These are phyloP conservation scores for Callyntrura sp. DNA, from an alignment of 2,888 invertebrate genomes.

Conservation along the genomic window DNA sequence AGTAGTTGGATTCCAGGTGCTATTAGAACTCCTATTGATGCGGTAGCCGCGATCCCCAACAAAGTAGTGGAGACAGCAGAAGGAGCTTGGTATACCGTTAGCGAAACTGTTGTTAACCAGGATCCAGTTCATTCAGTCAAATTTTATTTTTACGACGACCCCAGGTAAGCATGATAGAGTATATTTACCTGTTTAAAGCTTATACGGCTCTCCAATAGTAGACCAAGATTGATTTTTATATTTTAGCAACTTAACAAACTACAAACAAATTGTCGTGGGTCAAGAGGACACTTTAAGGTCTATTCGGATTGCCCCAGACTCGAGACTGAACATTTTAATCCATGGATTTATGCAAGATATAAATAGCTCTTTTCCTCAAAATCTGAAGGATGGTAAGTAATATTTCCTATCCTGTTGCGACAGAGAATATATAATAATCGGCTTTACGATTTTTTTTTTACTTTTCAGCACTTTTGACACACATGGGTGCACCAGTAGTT, in stretches of 20 bases:
- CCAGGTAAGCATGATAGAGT: slow-evolving; percentile 51
- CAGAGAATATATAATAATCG: no score
- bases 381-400: slow-evolving; percentile 54
- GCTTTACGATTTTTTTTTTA: no score
- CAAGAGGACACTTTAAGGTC: slow-evolving; percentile 38
- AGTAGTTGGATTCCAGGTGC: slow-evolving; percentile 37
- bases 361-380: slow-evolving; percentile 57
- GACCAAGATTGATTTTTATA: no score
- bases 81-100: slow-evolving; percentile 51
- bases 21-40: slow-evolving; percentile 48
- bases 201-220: no score
- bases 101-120: slow-evolving; percentile 61
- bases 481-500: no score
- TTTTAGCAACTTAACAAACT: slow-evolving; percentile 40
- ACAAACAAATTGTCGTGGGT: slow-evolving; percentile 63
- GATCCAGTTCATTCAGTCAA: slow-evolving; percentile 62
- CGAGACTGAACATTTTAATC: slow-evolving; percentile 51
- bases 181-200: background rate
- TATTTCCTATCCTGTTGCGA: no score
- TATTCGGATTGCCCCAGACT: slow-evolving; percentile 31
- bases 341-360: slow-evolving; percentile 70
- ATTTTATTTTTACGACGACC: slow-evolving; percentile 71
- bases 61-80: slow-evolving; percentile 8
- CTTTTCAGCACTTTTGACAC: no score
- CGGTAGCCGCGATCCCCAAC: slow-evolving; percentile 5